Evolutionary conservation across 2,888 invertebrate species (phyloP).

Genomic region (Crepidodera aurea): DNA sequence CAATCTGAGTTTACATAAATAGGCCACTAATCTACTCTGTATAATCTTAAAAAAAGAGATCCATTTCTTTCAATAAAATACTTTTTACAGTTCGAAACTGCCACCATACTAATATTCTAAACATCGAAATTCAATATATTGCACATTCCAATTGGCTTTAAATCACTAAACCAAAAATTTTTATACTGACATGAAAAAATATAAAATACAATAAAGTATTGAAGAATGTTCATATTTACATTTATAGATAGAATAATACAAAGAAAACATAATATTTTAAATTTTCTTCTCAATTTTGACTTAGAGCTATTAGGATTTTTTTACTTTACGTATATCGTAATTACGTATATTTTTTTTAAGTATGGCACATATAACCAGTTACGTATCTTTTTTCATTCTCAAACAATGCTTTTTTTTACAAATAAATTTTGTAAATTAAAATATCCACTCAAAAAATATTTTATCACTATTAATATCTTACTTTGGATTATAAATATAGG

Average conservation of each 20-base stretch:
- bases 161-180: constrained; percentile 30
- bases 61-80: constrained; percentile 41
- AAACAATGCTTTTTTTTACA: constrained; percentile 38
- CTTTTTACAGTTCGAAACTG: constrained; percentile 35
- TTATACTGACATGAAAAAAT: constrained; percentile 22
- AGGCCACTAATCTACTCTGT: constrained; percentile 42
- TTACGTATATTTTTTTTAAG: constrained; percentile 41
- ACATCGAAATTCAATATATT: constrained; percentile 39
- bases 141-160: constrained; percentile 41
- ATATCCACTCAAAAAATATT: constrained; percentile 52
- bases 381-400: constrained; percentile 43
- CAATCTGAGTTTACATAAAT: constrained; percentile 31
- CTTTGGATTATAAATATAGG: constrained; percentile 56
- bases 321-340: constrained; percentile 55
- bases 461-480: constrained; percentile 51
- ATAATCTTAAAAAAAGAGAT: constrained; percentile 46
- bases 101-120: constrained; percentile 31
- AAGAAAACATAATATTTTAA: constrained; percentile 31
- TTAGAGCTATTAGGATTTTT: constrained; percentile 52
- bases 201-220: constrained; percentile 27
- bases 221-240: constrained; percentile 36
- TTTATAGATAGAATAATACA: constrained; percentile 28
- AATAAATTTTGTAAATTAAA: constrained; percentile 43
- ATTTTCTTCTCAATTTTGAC: constrained; percentile 41
- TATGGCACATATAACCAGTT: constrained; percentile 54